phyloP scores from a whole-genome alignment of 1,140 invertebrate genomes.

The Wasmannia auropunctata region DNA sequence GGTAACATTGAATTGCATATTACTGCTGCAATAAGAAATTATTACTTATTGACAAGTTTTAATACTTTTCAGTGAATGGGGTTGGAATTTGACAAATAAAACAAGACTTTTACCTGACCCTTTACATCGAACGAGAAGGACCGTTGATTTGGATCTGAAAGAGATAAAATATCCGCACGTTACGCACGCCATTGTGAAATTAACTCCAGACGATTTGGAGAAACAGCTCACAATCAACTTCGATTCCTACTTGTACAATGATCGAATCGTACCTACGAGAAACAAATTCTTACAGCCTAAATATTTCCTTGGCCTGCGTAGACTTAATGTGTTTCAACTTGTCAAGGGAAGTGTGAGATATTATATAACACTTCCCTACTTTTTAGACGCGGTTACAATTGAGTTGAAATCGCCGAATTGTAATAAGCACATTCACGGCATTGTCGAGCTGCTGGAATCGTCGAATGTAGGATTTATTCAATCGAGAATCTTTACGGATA shows the following conservation, averaged over 20 bases:
- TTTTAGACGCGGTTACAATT: slow-evolving; percentile 73
- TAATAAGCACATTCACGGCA: slow-evolving; percentile 85
- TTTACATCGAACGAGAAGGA: slow-evolving; percentile 84
- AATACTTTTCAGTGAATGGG: slow-evolving; percentile 86
- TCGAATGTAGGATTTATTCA: slow-evolving; percentile 88
- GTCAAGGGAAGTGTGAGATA: slow-evolving; percentile 75
- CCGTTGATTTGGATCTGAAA: slow-evolving; percentile 88
- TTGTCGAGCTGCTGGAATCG: slow-evolving; percentile 87
- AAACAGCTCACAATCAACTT: slow-evolving; percentile 76
- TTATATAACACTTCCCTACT: slow-evolving; percentile 69
- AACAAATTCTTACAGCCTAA: slow-evolving; percentile 44
- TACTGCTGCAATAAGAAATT: background rate
- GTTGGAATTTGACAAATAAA: slow-evolving; percentile 88
- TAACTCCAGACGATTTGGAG: slow-evolving; percentile 81
- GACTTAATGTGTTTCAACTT: slow-evolving; percentile 51
- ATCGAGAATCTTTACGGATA: slow-evolving; percentile 87
- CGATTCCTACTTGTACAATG: slow-evolving; percentile 73
- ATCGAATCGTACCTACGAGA: slow-evolving; percentile 64
- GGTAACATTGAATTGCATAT: slow-evolving; percentile 84
- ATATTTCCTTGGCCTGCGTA: slow-evolving; percentile 54
- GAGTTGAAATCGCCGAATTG: slow-evolving; percentile 80
- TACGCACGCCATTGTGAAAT: slow-evolving; percentile 90
- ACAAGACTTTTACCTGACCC: slow-evolving; percentile 86
- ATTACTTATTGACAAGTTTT: slow-evolving; percentile 2
- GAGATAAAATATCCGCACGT: slow-evolving; percentile 86